A percentile compares a stretch with the other conserved stretches of the same genome.
Conservation (phyloP, 2,797 vertebrate species). For the Catharus ustulatus region DNA sequence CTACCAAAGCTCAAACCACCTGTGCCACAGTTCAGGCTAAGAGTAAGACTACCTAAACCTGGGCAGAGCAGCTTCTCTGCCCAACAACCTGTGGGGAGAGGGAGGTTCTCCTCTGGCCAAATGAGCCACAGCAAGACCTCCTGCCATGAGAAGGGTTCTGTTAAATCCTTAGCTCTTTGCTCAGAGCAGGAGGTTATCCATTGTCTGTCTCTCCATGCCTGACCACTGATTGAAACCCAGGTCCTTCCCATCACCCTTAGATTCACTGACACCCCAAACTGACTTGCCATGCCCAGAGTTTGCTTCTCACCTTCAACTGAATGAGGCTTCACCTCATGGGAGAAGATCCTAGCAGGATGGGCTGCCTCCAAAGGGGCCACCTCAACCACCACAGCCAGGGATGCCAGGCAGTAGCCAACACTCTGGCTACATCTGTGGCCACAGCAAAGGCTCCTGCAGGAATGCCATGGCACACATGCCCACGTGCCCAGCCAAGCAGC, state of each 20-base stretch:
- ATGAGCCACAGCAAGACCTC: not conserved
- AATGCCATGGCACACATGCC: accelerated
- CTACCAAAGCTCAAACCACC: not conserved
- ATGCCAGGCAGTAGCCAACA: not conserved
- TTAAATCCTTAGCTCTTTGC: not conserved
- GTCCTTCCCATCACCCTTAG: not conserved
- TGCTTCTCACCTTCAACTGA: not conserved
- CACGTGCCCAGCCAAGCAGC: not conserved
- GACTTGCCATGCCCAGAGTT: not conserved
- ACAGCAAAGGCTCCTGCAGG: not conserved
- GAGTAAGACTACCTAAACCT: not conserved
- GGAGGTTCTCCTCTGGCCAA: not conserved
- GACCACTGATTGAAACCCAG: not conserved
- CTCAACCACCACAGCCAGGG: accelerated
- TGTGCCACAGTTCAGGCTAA: not conserved
- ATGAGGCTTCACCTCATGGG: accelerated
- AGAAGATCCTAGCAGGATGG: not conserved
- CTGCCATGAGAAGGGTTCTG: not conserved
- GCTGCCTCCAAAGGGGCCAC: not conserved
- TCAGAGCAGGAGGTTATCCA: not conserved
- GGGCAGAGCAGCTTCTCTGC: not conserved
- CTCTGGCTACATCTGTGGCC: not conserved
- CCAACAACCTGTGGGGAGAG: not conserved
- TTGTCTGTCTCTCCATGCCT: not conserved
- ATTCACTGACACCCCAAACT: not conserved